A percentile compares a stretch with the other conserved stretches of the same genome.
Evolutionary conservation across 2,888 invertebrate species (phyloP).

Genomic region (Stenoptilia bipunctidactyla): DNA sequence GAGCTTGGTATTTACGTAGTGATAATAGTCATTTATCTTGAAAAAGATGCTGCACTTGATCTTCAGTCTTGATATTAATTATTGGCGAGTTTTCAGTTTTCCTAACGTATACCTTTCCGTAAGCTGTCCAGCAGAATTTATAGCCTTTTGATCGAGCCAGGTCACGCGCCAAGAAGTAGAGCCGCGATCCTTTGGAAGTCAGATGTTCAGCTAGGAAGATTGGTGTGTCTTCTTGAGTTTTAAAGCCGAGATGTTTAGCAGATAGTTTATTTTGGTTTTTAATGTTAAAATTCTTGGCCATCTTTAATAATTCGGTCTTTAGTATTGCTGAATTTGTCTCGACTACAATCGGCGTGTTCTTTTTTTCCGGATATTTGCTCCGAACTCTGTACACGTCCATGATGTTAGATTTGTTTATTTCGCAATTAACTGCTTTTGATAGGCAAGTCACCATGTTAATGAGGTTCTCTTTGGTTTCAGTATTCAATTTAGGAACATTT

Average conservation of each 20-base stretch:
- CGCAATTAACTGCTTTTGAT: too few species aligned
- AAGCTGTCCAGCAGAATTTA: conserved; percentile 8
- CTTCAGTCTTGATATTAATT: not conserved
- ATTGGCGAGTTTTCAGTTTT: conserved; percentile 1
- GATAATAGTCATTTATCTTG: not conserved
- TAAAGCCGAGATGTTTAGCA: conserved; percentile 4
- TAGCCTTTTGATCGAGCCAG: conserved; percentile 4
- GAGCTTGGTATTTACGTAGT: too few species aligned
- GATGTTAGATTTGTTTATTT: too few species aligned
- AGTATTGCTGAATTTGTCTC: conserved; percentile 1
- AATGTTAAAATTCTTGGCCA: conserved; percentile 1
- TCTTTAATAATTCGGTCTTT: conserved; percentile 2
- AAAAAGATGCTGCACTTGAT: conserved; percentile 1
- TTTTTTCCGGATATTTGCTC: too few species aligned
- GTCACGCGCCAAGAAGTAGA: conserved; percentile 8
- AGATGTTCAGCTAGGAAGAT: conserved; percentile 2
- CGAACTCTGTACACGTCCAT: too few species aligned
- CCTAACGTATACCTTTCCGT: conserved; percentile 1
- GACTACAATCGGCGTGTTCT: conserved; percentile 4
- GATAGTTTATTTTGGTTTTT: conserved; percentile 1
- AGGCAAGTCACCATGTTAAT: too few species aligned
- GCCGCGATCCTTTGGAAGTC: conserved; percentile 3
- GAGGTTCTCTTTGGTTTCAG: too few species aligned
- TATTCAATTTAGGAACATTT: too few species aligned
- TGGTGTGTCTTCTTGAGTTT: too few species aligned